These are phyloP conservation scores for Cyrtonyx montezumae DNA, from an alignment of 2,113 vertebrate genomes.

Conservation along the genomic window DNA sequence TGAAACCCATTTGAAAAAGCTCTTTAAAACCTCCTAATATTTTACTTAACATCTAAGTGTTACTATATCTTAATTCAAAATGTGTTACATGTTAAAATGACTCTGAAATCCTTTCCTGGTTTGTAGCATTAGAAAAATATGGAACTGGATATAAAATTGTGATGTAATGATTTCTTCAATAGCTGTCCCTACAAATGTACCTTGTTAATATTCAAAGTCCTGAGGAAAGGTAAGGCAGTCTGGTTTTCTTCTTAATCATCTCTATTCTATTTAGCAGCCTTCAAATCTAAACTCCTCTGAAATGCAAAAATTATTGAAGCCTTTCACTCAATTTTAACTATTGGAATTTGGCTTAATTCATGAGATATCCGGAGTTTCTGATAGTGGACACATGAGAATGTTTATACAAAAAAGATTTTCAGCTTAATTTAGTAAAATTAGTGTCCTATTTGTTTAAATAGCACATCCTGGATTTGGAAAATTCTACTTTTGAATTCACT, in stretches of 20 bases:
- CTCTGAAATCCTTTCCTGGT: background rate
- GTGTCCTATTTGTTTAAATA: background rate
- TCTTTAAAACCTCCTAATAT: background rate
- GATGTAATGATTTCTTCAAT: background rate
- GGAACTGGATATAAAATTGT: background rate
- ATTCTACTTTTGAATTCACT: background rate
- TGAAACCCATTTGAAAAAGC: background rate
- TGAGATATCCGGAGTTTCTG: background rate
- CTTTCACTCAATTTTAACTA: background rate
- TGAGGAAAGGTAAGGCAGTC: background rate
- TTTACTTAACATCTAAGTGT: background rate
- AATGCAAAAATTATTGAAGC: background rate
- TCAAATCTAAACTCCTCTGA: background rate
- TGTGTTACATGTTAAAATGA: background rate
- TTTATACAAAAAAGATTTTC: background rate
- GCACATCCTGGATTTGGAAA: accelerated
- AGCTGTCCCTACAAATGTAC: background rate
- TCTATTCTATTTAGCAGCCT: background rate
- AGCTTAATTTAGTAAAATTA: background rate
- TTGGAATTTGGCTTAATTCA: background rate
- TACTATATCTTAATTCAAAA: background rate
- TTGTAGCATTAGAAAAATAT: background rate
- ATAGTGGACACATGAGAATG: background rate
- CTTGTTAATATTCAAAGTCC: background rate
- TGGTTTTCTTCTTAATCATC: background rate